A percentile compares a stretch with the other conserved stretches of the same genome.
These are phyloP conservation scores for Colletes latitarsis DNA, from an alignment of 1,140 invertebrate species.

Conservation along the genomic window DNA sequence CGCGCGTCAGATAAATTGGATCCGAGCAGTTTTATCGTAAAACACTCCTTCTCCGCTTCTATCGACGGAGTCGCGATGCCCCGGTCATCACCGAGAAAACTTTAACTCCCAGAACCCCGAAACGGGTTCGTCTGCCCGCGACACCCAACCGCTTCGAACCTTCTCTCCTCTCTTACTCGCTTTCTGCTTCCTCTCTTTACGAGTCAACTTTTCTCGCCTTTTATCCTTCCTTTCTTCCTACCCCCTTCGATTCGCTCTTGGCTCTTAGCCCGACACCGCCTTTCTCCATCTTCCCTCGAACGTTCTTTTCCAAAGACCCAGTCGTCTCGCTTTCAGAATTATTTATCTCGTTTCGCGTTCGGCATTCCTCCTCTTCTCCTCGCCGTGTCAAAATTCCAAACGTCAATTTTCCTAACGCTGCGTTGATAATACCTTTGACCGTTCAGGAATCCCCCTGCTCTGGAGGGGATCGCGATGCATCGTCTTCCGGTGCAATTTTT, in stretches of 20 bases:
- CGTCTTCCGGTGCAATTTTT: too few species aligned
- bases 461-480: too few species aligned
- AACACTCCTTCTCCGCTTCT: slow-evolving; percentile 39
- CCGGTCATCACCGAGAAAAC: slow-evolving; percentile 57
- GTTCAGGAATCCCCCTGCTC: too few species aligned
- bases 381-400: too few species aligned
- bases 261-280: not conserved
- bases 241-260: not conserved
- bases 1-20: slow-evolving; percentile 66
- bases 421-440: too few species aligned
- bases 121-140: slow-evolving; percentile 22
- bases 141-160: slow-evolving; percentile 11
- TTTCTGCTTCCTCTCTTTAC: not conserved
- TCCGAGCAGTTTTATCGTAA: slow-evolving; percentile 64
- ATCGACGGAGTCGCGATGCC: slow-evolving; percentile 30
- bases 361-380: too few species aligned
- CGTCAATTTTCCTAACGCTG: too few species aligned
- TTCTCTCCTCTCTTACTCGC: not conserved
- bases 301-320: not conserved
- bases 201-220: slow-evolving; percentile 26
- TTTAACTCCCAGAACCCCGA: slow-evolving; percentile 35
- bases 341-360: not conserved
- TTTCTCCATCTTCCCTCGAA: too few species aligned
- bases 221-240: not conserved
- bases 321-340: not conserved